Evolutionary conservation across 1,140 invertebrate genomes (phyloP).

Genomic region (Olivierus martensii): DNA sequence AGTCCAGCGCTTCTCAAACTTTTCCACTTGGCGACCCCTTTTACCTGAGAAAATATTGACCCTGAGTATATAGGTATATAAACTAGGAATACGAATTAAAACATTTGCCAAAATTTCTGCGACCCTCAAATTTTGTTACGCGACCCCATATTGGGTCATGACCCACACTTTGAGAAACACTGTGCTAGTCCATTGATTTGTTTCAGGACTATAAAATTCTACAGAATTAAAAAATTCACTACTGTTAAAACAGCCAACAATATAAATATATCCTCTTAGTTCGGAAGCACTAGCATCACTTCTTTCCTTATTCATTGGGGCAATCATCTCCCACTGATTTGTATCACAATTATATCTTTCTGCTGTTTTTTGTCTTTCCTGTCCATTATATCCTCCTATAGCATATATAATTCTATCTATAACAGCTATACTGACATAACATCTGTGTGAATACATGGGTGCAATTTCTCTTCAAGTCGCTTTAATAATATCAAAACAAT

Average conservation of each 20-base stretch:
- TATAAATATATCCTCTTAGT: conserved; percentile 49
- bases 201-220: conserved; percentile 67
- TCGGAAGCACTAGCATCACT: conserved; percentile 28
- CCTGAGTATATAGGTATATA: too few relatives aligned
- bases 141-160: too few relatives aligned
- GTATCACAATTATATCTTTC: conserved; percentile 31
- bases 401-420: conserved; percentile 36
- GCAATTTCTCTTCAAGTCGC: conserved; percentile 49
- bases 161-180: too few relatives aligned
- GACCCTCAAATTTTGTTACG: too few relatives aligned
- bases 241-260: conserved; percentile 78
- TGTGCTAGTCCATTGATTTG: conserved; percentile 75
- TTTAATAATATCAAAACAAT: conserved; percentile 46
- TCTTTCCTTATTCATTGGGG: conserved; percentile 26
- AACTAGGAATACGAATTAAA: too few relatives aligned
- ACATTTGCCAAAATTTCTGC: too few relatives aligned
- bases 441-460: conserved; percentile 52
- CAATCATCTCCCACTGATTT: conserved; percentile 27
- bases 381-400: conserved; percentile 39
- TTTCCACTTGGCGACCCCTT: too few relatives aligned
- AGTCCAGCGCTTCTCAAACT: too few relatives aligned
- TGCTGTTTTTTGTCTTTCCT: conserved; percentile 34
- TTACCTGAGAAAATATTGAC: too few relatives aligned
- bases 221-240: conserved; percentile 69
- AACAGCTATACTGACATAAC: conserved; percentile 61